Conservation (phyloP, 2,888 invertebrate species). For the Lottia gigantea region DNA sequence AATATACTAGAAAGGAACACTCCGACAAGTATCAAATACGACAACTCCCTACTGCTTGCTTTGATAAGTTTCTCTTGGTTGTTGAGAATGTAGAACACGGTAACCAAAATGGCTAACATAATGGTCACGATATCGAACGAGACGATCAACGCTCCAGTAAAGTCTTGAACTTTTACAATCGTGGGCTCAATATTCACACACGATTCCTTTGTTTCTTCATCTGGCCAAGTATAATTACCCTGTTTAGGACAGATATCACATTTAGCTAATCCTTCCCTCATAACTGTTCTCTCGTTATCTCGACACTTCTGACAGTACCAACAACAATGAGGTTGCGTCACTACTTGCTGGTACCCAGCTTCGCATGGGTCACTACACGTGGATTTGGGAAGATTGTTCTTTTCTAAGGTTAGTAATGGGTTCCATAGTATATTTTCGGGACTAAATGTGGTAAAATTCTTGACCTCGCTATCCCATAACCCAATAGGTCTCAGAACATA, state of each 20-base stretch:
- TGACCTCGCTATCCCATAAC: slow-evolving; percentile 26
- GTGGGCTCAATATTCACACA: slow-evolving; percentile 29
- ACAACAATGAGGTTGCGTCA: slow-evolving; percentile 40
- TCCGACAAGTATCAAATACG: slow-evolving; percentile 36
- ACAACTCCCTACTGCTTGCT: slow-evolving; percentile 45
- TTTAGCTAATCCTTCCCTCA: slow-evolving; percentile 17
- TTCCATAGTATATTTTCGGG: slow-evolving; percentile 15
- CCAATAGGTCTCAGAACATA: slow-evolving; percentile 24
- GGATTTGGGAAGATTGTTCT: slow-evolving; percentile 22
- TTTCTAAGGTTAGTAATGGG: not conserved
- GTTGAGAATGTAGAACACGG: slow-evolving; percentile 33
- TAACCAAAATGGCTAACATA: slow-evolving; percentile 17
- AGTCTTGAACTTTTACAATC: slow-evolving; percentile 22
- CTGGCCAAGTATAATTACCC: slow-evolving; percentile 36
- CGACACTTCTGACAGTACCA: slow-evolving; percentile 44
- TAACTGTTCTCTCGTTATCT: slow-evolving; percentile 33
- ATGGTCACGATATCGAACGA: slow-evolving; percentile 26
- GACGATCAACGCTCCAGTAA: slow-evolving; percentile 24
- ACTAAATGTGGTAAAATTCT: slow-evolving; percentile 17
- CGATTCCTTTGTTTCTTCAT: slow-evolving; percentile 22
- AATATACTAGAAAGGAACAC: slow-evolving; percentile 34
- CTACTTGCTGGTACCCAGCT: slow-evolving; percentile 33
- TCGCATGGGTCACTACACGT: slow-evolving; percentile 40
- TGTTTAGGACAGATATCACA: slow-evolving; percentile 31
- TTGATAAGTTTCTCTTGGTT: slow-evolving; percentile 40